Evolutionary conservation across 1,140 invertebrate species (phyloP).

Genomic region (Lordiphosa stackelbergi): DNA sequence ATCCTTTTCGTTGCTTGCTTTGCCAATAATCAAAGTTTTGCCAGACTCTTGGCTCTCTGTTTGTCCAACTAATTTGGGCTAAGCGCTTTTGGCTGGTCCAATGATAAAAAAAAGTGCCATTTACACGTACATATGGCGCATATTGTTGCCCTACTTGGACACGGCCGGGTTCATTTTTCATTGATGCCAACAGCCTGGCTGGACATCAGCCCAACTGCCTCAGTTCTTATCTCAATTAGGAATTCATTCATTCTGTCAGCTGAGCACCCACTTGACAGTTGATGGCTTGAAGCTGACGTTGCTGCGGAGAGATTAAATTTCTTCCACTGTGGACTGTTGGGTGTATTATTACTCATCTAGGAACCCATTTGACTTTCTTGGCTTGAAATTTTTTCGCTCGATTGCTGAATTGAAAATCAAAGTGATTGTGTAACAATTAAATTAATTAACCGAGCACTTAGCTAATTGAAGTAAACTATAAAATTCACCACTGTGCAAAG

Average conservation of each 20-base stretch:
- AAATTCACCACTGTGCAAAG: too few relatives aligned
- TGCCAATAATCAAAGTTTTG: constrained; percentile 32
- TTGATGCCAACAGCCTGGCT: constrained; percentile 1
- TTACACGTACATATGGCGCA: neutral
- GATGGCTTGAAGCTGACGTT: constrained; percentile 17
- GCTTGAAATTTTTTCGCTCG: too few relatives aligned
- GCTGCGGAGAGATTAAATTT: too few relatives aligned
- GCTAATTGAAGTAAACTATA: too few relatives aligned
- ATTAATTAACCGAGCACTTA: too few relatives aligned
- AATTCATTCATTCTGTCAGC: constrained; percentile 47
- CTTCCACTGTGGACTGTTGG: too few relatives aligned
- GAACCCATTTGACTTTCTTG: too few relatives aligned
- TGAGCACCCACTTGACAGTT: constrained; percentile 43
- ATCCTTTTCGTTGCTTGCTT: constrained; percentile 23
- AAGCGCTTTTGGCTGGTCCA: constrained; percentile 20
- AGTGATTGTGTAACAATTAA: too few relatives aligned
- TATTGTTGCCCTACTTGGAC: constrained; percentile 17
- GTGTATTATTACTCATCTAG: too few relatives aligned
- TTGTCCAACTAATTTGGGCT: constrained; percentile 28
- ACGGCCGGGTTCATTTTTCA: constrained; percentile 47
- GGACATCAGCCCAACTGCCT: constrained; percentile 32
- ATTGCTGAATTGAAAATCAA: too few relatives aligned
- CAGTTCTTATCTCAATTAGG: constrained; percentile 66
- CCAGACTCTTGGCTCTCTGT: constrained; percentile 8
- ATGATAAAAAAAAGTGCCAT: constrained; percentile 1